A percentile compares a stretch with the other conserved stretches of the same genome.
These are phyloP conservation scores for Numida meleagris DNA, from an alignment of 2,113 vertebrate species.

Conservation along the genomic window DNA sequence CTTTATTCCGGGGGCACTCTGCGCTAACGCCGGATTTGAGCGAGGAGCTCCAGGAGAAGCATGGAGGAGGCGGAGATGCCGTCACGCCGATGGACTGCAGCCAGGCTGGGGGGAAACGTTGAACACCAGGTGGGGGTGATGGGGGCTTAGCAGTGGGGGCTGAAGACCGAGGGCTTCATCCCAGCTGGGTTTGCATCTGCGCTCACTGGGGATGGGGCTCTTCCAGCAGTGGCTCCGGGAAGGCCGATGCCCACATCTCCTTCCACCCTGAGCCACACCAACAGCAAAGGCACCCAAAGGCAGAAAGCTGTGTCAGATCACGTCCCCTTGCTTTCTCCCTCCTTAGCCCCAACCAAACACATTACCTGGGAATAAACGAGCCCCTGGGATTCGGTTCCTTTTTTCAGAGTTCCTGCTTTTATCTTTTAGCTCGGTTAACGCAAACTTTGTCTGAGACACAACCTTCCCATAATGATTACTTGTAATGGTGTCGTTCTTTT, in stretches of 20 bases:
- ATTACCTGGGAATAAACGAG: not conserved
- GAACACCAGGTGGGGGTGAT: not conserved
- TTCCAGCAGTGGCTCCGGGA: not conserved
- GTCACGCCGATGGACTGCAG: not conserved
- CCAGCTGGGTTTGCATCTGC: rapidly evolving
- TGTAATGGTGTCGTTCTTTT: not conserved
- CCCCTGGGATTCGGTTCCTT: not conserved
- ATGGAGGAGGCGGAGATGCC: not conserved
- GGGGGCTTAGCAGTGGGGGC: not conserved
- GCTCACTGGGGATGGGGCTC: not conserved
- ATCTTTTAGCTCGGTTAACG: not conserved
- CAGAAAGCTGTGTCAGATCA: not conserved
- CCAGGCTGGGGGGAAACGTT: not conserved
- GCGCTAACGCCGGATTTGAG: not conserved
- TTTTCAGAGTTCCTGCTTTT: not conserved
- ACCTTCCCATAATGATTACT: not conserved
- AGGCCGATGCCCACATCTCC: not conserved
- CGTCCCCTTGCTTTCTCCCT: not conserved
- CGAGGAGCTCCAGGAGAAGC: slow-evolving; percentile 4
- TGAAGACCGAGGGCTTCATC: not conserved
- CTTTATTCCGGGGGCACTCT: slow-evolving; percentile 18
- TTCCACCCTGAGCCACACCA: not conserved
- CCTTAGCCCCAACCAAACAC: rapidly evolving
- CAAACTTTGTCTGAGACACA: not conserved
- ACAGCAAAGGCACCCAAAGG: not conserved